A percentile compares a stretch with the other conserved stretches of the same genome.
Evolutionary conservation across 2,113 vertebrate species (phyloP).

Genomic region (Tapirus terrestris): DNA sequence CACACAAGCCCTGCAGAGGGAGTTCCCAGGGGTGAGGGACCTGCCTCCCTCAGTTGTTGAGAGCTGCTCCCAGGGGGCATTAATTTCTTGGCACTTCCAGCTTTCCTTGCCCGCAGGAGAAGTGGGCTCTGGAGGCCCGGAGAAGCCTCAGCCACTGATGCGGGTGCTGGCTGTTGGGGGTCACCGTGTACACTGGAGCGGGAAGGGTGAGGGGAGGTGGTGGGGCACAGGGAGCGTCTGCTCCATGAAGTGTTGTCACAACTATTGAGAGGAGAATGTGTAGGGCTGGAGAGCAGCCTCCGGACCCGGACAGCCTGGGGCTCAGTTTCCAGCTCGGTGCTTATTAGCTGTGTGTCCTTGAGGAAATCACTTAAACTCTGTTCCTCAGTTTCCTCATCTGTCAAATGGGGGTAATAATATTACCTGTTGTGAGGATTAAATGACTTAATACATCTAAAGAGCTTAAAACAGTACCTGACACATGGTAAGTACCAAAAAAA

Average conservation of each 20-base stretch:
- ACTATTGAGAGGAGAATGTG: rapidly evolving
- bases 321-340: not conserved
- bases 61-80: not conserved
- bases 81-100: not conserved
- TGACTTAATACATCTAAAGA: no score
- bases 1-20: rapidly evolving
- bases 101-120: rapidly evolving
- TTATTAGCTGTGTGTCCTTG: not conserved
- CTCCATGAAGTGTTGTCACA: rapidly evolving
- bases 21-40: not conserved
- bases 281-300: not conserved
- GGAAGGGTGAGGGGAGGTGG: rapidly evolving
- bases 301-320: not conserved
- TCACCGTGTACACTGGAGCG: rapidly evolving
- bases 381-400: not conserved
- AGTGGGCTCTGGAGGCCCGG: not conserved
- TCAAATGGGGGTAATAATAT: not conserved
- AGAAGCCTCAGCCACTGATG: rapidly evolving
- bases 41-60: not conserved
- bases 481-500: not conserved
- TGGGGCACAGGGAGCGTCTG: rapidly evolving
- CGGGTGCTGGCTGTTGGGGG: not conserved
- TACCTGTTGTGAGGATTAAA: not conserved
- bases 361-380: not conserved
- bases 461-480: not conserved